Percentiles rank a stretch among this genome's conserved stretches.
Evolutionary conservation across 2,888 invertebrate genomes (phyloP).

Genomic region (Phengaris arion): DNA sequence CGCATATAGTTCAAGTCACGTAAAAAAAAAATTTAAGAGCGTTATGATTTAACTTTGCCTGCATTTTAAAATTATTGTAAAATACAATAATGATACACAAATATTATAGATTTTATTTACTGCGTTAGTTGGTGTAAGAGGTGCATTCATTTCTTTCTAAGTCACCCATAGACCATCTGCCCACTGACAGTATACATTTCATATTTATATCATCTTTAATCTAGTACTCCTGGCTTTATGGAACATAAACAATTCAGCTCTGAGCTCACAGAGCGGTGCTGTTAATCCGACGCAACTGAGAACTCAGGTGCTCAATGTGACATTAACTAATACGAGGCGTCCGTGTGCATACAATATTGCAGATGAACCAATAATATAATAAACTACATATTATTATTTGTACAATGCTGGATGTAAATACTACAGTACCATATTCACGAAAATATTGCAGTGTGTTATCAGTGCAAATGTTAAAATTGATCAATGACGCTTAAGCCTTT

Average conservation of each 20-base stretch:
- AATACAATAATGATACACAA: not conserved
- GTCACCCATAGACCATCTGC: too few relatives aligned
- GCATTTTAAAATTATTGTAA: not conserved
- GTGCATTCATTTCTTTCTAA: too few relatives aligned
- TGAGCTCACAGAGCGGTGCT: conserved; percentile 12
- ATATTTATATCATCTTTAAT: not conserved
- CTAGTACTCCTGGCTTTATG: conserved; percentile 14
- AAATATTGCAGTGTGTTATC: too few relatives aligned
- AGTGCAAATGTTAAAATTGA: too few relatives aligned
- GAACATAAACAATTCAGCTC: conserved; percentile 18
- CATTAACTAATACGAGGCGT: conserved; percentile 21
- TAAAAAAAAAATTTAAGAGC: not conserved
- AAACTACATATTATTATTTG: not conserved
- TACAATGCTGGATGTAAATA: too few relatives aligned
- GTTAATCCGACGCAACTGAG: conserved; percentile 15
- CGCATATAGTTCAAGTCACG: not conserved
- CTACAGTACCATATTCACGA: too few relatives aligned
- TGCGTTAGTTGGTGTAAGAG: too few relatives aligned
- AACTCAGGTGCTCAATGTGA: conserved; percentile 25
- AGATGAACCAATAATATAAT: not conserved
- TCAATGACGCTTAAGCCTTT: too few relatives aligned
- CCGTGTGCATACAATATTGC: not conserved
- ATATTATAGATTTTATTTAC: too few relatives aligned
- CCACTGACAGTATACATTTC: too few relatives aligned
- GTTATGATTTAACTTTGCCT: not conserved